Conservation (phyloP, 2,113 vertebrate species). For the Nibea coibor region DNA sequence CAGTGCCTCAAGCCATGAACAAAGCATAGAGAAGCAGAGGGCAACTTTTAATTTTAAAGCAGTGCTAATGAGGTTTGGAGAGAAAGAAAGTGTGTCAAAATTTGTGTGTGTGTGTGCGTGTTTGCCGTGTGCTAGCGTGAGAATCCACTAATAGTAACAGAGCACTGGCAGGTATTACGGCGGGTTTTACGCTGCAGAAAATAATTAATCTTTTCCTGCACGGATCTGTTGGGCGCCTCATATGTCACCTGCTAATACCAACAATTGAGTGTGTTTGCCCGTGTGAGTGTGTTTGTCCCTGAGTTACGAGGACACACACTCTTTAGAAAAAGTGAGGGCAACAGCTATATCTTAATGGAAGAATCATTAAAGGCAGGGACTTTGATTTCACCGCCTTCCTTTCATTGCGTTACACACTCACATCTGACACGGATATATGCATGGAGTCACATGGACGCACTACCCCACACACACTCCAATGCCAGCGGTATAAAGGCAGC, state of each 20-base stretch:
- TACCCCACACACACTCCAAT: background rate
- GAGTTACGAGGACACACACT: background rate
- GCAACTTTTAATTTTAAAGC: constrained; percentile 74
- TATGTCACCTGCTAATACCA: constrained; percentile 16
- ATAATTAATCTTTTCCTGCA: constrained; percentile 34
- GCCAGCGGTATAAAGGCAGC: background rate
- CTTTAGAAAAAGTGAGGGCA: background rate
- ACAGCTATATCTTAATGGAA: constrained; percentile 22
- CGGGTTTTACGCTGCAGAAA: constrained; percentile 27
- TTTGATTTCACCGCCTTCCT: constrained; percentile 22
- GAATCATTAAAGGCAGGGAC: constrained; percentile 25
- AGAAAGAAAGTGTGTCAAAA: constrained; percentile 41
- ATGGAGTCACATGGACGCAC: background rate
- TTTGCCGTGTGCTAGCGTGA: constrained; percentile 16
- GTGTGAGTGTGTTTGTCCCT: background rate
- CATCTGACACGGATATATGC: constrained; percentile 29
- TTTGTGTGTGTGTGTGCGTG: constrained; percentile 1
- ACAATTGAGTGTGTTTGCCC: background rate
- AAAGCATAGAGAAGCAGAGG: constrained; percentile 56
- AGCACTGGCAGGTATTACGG: constrained; percentile 42
- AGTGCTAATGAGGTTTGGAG: constrained; percentile 72
- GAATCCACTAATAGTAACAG: constrained; percentile 29
- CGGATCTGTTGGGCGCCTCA: constrained; percentile 6
- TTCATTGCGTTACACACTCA: constrained; percentile 21
- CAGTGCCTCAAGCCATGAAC: constrained; percentile 56